Base-by-base conservation (phyloP, 2,797 vertebrate genomes). In the Acridotheres tristis region DNA sequence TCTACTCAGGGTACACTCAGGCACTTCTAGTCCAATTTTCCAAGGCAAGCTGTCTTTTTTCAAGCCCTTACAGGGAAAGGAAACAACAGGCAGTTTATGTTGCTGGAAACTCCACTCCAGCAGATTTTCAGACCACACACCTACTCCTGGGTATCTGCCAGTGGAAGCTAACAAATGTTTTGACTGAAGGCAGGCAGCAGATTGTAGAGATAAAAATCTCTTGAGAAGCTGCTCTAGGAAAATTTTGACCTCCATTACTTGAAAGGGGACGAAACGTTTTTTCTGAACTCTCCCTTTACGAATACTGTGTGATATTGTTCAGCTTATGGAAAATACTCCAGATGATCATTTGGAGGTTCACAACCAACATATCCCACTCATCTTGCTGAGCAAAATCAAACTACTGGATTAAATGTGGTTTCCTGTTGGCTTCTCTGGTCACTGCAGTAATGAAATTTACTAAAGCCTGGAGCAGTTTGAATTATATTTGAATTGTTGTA, bases 121-220 rank as follows among this genome's bases (percentile, higher is more conserved):
- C 71, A 89, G 80, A 87, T 86, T 90, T 90, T 85, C 90, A 94
- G 93, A 94, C 84, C 90, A 89, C 86, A 95, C 77, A 79, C 30
- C 57, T 77, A 88, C 34, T 29, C 34, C 47, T 61, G 67, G 67
- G 38, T 47, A 73, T 69, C 59, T 87, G 80, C 80, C 93, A 93
- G 55, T 5, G 80, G 66, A 94, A 89, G 51, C 58, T 42, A 91
- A 68, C 42, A 89, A 83, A 89, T 10, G 0, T 72, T 93, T 95
- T 68, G 61, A 72, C 55, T 73, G 76, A 88, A 89, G 29, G 36
- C 71, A 89, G 17, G 19, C 69, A 84, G 55, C 21, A 88, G 50
- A 62, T 53, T n/a, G 47, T 13, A 63, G 58, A 72, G 79, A 75
- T 65, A 92, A 82, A 59, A 85, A 93, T 55, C n/a, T 83, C 40